These are phyloP conservation scores for Tiphia femorata DNA, from an alignment of 2,888 invertebrate species.

Conservation along the genomic window DNA sequence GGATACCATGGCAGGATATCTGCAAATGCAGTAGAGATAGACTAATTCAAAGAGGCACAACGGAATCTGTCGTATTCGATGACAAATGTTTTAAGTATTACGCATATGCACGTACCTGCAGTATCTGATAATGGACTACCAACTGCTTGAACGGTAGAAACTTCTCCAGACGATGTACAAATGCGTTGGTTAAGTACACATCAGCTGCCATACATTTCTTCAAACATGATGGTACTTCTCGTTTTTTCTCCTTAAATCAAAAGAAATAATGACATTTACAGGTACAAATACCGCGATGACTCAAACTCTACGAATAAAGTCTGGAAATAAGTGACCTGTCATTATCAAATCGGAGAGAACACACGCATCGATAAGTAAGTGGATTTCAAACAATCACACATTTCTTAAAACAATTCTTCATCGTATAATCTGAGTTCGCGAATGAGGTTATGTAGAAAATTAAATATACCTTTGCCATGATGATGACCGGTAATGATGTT, in stretches of 20 bases:
- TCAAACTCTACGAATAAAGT: no score
- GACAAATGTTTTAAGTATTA: background rate
- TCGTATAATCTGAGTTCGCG: no score
- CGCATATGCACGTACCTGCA: slow-evolving; percentile 68
- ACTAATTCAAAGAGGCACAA: background rate
- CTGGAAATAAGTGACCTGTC: background rate
- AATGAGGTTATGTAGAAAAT: no score
- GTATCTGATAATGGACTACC: slow-evolving; percentile 68
- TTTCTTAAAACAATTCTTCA: no score
- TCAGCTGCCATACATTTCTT: slow-evolving; percentile 62
- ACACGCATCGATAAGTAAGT: no score
- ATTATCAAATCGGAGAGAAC: slow-evolving; percentile 11
- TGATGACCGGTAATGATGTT: no score
- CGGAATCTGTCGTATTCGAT: background rate
- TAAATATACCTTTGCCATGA: no score
- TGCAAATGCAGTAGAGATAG: slow-evolving; percentile 61
- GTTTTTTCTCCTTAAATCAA: slow-evolving; percentile 43
- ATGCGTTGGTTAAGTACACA: slow-evolving; percentile 61
- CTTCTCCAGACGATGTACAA: slow-evolving; percentile 60
- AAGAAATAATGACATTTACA: background rate
- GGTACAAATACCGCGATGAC: no score
- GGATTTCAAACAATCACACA: no score
- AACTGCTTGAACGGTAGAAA: slow-evolving; percentile 59
- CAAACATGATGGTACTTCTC: slow-evolving; percentile 56
- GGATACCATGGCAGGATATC: slow-evolving; percentile 90